Conservation (phyloP, 2,888 invertebrate species). For the Stenurella melanura region DNA sequence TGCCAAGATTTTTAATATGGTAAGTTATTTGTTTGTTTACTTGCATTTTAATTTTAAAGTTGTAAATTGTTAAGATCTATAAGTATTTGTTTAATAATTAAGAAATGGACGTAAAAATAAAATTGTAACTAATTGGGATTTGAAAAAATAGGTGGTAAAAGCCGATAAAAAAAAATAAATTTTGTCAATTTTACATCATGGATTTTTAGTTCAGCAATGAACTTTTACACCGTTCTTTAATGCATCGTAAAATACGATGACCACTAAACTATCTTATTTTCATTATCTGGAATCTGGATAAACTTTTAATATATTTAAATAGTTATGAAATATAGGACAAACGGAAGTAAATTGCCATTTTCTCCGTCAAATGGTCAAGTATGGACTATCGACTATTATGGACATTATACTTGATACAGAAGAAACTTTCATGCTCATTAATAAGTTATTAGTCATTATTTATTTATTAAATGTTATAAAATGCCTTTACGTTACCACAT, state of each 20-base stretch:
- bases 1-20: slow-evolving; percentile 54
- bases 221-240: neutral
- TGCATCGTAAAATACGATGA: neutral
- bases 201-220: neutral
- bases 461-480: too few relatives aligned
- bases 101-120: neutral
- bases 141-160: neutral
- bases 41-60: slow-evolving; percentile 9
- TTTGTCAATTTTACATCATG: neutral
- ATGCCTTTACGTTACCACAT: too few relatives aligned
- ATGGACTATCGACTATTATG: neutral
- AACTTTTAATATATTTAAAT: slow-evolving; percentile 13
- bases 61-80: neutral
- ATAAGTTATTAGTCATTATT: too few relatives aligned
- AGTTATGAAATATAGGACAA: slow-evolving; percentile 19
- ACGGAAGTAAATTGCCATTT: slow-evolving; percentile 8
- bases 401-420: too few relatives aligned
- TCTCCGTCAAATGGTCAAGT: neutral
- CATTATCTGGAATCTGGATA: neutral
- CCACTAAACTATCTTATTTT: neutral
- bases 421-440: too few relatives aligned
- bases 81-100: neutral
- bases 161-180: neutral
- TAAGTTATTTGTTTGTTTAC: slow-evolving; percentile 56
- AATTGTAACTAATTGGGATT: neutral